Evolutionary conservation across 2,888 invertebrate genomes (phyloP), one percentile per base, ranked within the genome.

Genomic region (Hydrotaea diabolus): DNA sequence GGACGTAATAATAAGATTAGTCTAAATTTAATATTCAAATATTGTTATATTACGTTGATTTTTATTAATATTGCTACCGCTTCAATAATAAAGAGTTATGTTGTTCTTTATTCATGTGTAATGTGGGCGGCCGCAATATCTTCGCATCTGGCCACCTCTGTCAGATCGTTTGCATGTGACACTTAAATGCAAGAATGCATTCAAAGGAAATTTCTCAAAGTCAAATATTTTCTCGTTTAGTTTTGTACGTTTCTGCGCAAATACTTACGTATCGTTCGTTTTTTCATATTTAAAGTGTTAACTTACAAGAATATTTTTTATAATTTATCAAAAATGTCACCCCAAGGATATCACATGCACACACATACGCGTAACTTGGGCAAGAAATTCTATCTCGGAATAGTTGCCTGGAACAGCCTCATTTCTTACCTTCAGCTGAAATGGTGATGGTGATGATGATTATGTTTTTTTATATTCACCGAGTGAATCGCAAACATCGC

Each of bases 251-350:
- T 31, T 31, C 31, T 15, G n/a, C 49, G 15, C n/a, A n/a, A n/a
- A n/a, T 11, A 57, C 21, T 21, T 39, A 31, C 31, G 39, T 39
- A 39, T 26, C 31, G 31, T 31, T n/a, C n/a, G 64, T 73, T 72
- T 49, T 13, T 46, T 49, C 19, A 72, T 75, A 39, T 66, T 73
- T 53, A 36, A 73, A 73, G 73, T 79, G 66, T 85, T 79, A 81
- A 81, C 72, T 82, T 79, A 49, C 69, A 53, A 76, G 55, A 69
- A 43, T 69, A 71, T 77, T 73, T 73, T 43, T 69, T 62, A 49
- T 74, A 49, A 82, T 85, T 82, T 80, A 74, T 85, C 82, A 85
- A 55, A 80, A 82, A 62, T 80, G 82, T 82, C 85, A 85, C 55
- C 79, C 43, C 8, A 26, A 74, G 74, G 74, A 74, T 74, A 23